phyloP scores from a whole-genome alignment of 1,140 invertebrate genomes.

The Charaxes varanes region DNA sequence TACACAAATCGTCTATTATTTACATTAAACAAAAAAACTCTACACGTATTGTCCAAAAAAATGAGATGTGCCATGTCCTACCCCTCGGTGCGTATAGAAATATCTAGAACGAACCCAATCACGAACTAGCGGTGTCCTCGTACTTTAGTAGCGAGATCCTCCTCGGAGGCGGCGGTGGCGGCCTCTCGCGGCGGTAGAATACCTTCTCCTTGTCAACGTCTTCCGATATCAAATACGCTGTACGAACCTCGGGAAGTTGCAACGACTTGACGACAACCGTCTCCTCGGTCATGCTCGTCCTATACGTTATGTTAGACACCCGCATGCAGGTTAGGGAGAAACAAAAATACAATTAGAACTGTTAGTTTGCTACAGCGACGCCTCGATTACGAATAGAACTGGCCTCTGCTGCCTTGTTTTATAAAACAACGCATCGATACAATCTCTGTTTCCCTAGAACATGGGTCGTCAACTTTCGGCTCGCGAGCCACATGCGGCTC shows the following conservation, averaged over 20 bases:
- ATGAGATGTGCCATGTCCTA: constrained; percentile 1
- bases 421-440: too few relatives aligned
- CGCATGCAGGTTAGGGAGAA: constrained; percentile 47
- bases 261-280: constrained; percentile 42
- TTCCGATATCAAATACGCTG: constrained; percentile 31
- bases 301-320: constrained; percentile 31
- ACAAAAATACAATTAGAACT: constrained; percentile 23
- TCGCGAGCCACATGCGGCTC: too few relatives aligned
- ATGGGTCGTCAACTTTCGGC: too few relatives aligned
- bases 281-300: constrained; percentile 44
- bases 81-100: constrained; percentile 28
- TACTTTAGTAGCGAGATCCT: constrained; percentile 46
- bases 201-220: constrained; percentile 25
- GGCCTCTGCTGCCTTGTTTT: too few relatives aligned
- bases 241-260: constrained; percentile 47
- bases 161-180: constrained; percentile 49
- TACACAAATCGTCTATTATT: too few relatives aligned
- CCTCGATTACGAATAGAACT: too few relatives aligned
- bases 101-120: constrained; percentile 35
- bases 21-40: too few relatives aligned
- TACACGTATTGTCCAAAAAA: too few relatives aligned
- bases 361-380: constrained; percentile 14
- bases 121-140: constrained; percentile 35
- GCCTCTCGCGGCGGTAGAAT: constrained; percentile 31
- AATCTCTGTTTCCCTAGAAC: too few relatives aligned